A percentile compares a stretch with the other conserved stretches of the same genome.
Conservation (phyloP, 2,113 vertebrate genomes). For the Diadophis punctatus region DNA sequence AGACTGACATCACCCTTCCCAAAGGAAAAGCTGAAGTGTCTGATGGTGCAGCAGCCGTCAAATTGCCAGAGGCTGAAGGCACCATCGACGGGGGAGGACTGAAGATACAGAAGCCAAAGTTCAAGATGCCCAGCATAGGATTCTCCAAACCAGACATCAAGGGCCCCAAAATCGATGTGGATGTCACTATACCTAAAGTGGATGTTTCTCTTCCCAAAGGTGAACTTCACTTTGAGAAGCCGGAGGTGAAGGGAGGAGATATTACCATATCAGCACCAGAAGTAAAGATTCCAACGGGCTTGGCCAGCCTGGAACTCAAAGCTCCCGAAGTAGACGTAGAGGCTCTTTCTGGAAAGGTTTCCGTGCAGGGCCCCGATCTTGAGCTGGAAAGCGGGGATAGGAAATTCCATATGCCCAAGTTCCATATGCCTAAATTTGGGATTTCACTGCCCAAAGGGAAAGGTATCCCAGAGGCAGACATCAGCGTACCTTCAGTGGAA, state of each 20-base stretch:
- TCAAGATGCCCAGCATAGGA: constrained; percentile 2
- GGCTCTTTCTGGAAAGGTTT: constrained; percentile 1
- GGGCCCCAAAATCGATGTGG: neutral
- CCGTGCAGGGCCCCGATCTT: too few species aligned
- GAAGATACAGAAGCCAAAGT: neutral
- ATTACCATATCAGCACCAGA: too few species aligned
- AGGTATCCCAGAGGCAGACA: too few species aligned
- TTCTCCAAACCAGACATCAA: constrained; percentile 6
- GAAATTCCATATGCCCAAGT: too few species aligned
- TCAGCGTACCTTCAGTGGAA: too few species aligned
- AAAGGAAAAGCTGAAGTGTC: neutral
- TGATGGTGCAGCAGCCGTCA: accelerated
- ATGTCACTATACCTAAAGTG: neutral
- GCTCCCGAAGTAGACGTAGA: neutral
- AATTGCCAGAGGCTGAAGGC: neutral
- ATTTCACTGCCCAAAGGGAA: too few species aligned
- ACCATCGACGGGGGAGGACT: accelerated
- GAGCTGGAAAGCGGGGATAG: too few species aligned
- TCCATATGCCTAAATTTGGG: too few species aligned
- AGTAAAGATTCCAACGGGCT: too few species aligned
- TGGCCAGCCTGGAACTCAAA: neutral
- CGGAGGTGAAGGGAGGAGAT: neutral
- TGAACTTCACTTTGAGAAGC: neutral
- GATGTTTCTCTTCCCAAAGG: neutral
- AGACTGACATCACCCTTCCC: neutral